Base-by-base conservation (phyloP, 2,888 invertebrate species). In the Ochropleura leucogaster region DNA sequence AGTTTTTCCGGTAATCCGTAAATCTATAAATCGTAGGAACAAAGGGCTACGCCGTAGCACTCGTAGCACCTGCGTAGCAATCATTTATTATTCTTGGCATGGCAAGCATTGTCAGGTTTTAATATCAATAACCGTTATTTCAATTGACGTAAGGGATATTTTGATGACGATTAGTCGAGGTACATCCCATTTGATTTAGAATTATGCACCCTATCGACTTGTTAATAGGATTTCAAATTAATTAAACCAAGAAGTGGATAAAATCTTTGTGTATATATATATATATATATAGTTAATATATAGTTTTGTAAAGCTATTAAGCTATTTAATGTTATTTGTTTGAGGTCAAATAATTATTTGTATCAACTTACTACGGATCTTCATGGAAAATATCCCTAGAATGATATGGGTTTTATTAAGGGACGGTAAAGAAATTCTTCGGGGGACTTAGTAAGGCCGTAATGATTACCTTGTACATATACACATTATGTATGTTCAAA, bases 31-130 rank as follows among this genome's bases (percentile, higher is more conserved):
- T 60, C 68, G 59, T 63, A 67, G 30, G 4, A 30, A 74, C 51
- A 72, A 76, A 62, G 5, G 14, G 64, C 67, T 77, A 60, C 73
- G 59, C 20, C 60, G 72, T 46, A 73, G 73, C 46, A 14, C 12
- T n/a, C 44, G 74, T 74, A 74, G 75, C 79, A 53, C 64, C 40
- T 68, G 59, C 59, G 75, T 49, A 68, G 57, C 70, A 40, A 9
- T 51, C 62, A 74, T 42, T 64, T 75, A 42, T 47, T 30, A 75
- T 51, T 47, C 16, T 42, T n/a, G n/a, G n/a, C n/a, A 66, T 10
- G 8, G 59, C 49, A 14, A 65, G 10, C 20, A 72, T 49, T 30
- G 62, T 51, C 20, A 18, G 9, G 18, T 51, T 77, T 40, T 18
- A 57, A 77, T 64, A 64, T 63, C 16, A 30, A 69, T 67, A n/a